Conservation (phyloP, 1,140 invertebrate species). For the Drosophila littoralis region DNA sequence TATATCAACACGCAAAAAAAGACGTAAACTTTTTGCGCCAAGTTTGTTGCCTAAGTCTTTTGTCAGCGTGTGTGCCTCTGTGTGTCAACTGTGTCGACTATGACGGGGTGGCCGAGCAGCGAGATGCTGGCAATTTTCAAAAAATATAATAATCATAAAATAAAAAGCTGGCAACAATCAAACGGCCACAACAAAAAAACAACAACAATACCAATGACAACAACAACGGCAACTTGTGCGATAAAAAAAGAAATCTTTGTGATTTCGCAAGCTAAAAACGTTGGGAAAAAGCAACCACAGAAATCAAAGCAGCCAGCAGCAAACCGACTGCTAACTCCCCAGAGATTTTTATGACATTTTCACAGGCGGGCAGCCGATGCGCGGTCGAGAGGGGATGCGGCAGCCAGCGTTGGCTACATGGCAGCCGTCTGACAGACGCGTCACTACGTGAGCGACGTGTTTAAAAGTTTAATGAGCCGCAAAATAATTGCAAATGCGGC, state of each 20-base stretch:
- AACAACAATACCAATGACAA: constrained; percentile 28
- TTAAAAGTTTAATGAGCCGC: constrained; percentile 84
- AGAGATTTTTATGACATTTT: constrained; percentile 83
- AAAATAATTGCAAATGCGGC: constrained; percentile 83
- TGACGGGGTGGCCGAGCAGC: constrained; percentile 34
- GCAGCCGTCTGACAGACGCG: constrained; percentile 79
- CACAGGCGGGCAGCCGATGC: constrained; percentile 57
- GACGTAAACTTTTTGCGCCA: constrained; percentile 24
- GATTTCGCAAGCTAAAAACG: constrained; percentile 75
- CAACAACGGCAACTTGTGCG: constrained; percentile 50
- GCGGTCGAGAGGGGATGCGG: constrained; percentile 27
- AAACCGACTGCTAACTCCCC: constrained; percentile 68
- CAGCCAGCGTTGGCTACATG: constrained; percentile 63
- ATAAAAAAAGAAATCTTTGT: constrained; percentile 79
- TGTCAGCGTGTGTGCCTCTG: constrained; percentile 38
- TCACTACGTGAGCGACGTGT: constrained; percentile 84
- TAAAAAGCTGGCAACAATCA: constrained; percentile 69
- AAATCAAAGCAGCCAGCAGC: constrained; percentile 70
- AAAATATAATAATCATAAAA: constrained; percentile 81
- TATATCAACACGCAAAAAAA: constrained; percentile 47
- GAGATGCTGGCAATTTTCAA: constrained; percentile 65
- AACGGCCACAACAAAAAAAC: constrained; percentile 33
- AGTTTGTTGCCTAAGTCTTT: constrained; percentile 75
- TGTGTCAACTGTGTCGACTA: constrained; percentile 22
- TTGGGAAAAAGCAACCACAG: constrained; percentile 70